phyloP scores from a whole-genome alignment of 2,888 invertebrate species.

The Chrysina gloriosa region DNA sequence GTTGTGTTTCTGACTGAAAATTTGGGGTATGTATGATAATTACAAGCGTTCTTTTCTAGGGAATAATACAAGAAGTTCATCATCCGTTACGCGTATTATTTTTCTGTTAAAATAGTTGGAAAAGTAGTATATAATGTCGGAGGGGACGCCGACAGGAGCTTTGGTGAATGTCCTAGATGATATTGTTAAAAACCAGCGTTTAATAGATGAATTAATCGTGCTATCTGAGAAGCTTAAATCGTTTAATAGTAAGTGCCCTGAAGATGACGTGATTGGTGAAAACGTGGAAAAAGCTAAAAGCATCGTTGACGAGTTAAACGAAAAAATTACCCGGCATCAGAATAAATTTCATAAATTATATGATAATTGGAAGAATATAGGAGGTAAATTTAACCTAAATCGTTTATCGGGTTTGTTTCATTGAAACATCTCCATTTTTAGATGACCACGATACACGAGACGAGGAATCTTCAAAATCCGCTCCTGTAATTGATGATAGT shows the following conservation, averaged over 20 bases:
- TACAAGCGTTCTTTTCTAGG: too few relatives aligned
- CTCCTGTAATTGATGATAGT: too few relatives aligned
- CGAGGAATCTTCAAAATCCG: too few relatives aligned
- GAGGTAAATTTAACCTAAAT: neutral
- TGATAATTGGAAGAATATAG: neutral
- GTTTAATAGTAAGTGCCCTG: neutral
- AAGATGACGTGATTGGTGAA: neutral
- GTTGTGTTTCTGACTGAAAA: too few relatives aligned
- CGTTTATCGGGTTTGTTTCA: neutral
- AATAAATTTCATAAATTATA: neutral
- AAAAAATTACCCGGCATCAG: neutral
- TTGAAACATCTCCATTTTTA: neutral
- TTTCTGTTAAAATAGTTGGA: too few relatives aligned
- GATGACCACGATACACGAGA: neutral
- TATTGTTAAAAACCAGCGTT: conserved; percentile 3
- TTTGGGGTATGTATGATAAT: too few relatives aligned
- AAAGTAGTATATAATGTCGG: conserved; percentile 43
- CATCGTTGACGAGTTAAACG: neutral
- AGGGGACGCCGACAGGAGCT: conserved; percentile 30
- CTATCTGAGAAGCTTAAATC: neutral
- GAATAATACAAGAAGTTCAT: too few relatives aligned
- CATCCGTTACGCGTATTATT: too few relatives aligned
- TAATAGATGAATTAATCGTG: neutral
- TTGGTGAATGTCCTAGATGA: conserved; percentile 46
- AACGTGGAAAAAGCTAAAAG: neutral